Conservation (phyloP, 2,113 vertebrate genomes). For the Tyrannus savana region DNA sequence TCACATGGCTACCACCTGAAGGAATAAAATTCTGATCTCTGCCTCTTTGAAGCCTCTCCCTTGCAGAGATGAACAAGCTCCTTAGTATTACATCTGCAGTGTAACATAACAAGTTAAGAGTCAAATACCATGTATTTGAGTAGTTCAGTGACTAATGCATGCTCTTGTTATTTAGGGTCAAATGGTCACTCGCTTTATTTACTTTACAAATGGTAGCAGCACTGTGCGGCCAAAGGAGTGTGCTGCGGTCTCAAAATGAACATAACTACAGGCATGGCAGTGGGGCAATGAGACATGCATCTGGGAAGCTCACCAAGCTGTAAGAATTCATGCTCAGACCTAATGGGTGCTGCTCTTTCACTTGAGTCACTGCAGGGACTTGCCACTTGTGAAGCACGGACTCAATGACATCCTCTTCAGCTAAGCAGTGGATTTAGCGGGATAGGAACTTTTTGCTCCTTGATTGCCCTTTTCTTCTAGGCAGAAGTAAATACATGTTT, state of each 20-base stretch:
- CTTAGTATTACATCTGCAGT: not conserved
- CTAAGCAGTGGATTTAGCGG: not conserved
- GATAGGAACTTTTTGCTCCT: not conserved
- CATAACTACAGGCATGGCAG: not conserved
- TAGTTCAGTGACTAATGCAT: not conserved
- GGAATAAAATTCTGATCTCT: not conserved
- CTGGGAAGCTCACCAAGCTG: not conserved
- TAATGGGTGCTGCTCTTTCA: not conserved
- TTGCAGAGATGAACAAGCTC: not conserved
- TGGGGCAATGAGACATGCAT: not conserved
- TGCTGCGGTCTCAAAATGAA: not conserved
- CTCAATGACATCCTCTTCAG: not conserved
- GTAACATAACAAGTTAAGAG: not conserved
- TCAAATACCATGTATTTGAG: not conserved
- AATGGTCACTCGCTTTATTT: slow-evolving; percentile 1
- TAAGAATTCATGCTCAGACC: not conserved
- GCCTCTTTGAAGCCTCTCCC: not conserved
- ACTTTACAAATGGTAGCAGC: not conserved
- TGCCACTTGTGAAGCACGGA: not conserved
- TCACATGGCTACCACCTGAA: not conserved
- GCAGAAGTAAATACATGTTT: not conserved
- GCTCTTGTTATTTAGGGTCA: not conserved
- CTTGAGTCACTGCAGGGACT: not conserved
- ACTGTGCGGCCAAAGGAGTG: not conserved
- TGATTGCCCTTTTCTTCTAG: not conserved